These are phyloP conservation scores for Vidua macroura DNA, from an alignment of 2,113 vertebrate genomes.

Conservation along the genomic window DNA sequence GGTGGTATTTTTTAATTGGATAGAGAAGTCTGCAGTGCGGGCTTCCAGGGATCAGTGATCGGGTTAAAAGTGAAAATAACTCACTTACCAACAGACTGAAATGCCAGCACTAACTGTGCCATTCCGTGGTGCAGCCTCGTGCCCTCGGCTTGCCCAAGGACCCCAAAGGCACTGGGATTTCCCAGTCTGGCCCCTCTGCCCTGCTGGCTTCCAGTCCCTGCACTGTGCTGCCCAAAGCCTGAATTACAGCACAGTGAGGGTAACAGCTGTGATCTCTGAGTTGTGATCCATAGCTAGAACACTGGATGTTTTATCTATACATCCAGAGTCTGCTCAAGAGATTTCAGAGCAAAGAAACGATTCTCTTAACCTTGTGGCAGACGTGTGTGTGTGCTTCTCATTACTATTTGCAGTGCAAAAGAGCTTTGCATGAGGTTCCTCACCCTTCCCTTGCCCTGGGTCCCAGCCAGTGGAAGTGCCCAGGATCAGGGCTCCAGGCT, in stretches of 20 bases:
- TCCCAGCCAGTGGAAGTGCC: neutral
- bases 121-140: neutral
- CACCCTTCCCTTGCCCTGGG: neutral
- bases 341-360: neutral
- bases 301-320: neutral
- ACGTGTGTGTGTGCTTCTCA: fast-evolving
- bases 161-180: neutral
- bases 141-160: neutral
- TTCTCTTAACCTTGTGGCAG: neutral
- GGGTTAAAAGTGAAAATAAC: neutral
- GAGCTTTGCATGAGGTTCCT: neutral
- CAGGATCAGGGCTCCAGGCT: neutral
- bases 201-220: neutral
- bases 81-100: neutral
- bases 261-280: neutral
- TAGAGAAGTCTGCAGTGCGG: neutral
- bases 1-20: neutral
- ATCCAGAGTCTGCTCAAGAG: neutral
- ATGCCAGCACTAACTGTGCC: neutral
- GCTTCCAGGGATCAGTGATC: neutral
- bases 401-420: neutral
- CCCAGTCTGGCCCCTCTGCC: neutral
- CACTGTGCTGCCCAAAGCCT: neutral
- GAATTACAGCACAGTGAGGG: neutral
- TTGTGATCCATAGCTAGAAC: neutral